Conservation (phyloP, 2,888 invertebrate genomes). For the Nezara viridula region DNA sequence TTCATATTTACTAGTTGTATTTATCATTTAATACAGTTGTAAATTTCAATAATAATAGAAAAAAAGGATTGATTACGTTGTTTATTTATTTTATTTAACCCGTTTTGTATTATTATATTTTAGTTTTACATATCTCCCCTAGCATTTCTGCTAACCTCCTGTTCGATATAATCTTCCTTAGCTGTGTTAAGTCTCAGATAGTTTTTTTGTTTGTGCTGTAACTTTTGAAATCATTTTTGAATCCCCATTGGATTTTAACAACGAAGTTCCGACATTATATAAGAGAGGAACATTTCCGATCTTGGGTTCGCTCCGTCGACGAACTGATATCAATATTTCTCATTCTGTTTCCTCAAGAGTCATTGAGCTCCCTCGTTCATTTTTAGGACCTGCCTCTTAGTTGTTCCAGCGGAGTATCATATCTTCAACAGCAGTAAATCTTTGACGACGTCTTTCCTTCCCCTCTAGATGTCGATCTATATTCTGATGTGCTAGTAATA, state of each 20-base stretch:
- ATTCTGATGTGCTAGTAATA: neutral
- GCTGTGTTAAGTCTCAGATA: too few relatives aligned
- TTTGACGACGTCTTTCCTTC: neutral
- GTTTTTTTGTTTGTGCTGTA: neutral
- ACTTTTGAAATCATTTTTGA: neutral
- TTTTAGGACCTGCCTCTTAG: neutral
- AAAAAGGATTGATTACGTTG: too few relatives aligned
- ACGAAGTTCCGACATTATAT: neutral
- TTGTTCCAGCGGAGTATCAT: neutral
- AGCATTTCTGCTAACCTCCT: too few relatives aligned
- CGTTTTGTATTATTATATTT: too few relatives aligned
- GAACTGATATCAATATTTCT: neutral
- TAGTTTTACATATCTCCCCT: too few relatives aligned
- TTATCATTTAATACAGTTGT: too few relatives aligned
- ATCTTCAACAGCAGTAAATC: neutral
- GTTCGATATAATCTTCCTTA: too few relatives aligned
- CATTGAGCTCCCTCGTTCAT: neutral
- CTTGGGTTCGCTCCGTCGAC: neutral
- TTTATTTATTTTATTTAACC: too few relatives aligned
- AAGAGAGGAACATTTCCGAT: neutral
- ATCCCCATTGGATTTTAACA: neutral
- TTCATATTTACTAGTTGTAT: too few relatives aligned
- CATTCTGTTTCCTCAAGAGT: neutral
- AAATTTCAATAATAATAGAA: too few relatives aligned
- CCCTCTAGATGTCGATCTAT: neutral